These are phyloP conservation scores for Ochropleura leucogaster DNA, from an alignment of 2,888 invertebrate species.

Conservation along the genomic window DNA sequence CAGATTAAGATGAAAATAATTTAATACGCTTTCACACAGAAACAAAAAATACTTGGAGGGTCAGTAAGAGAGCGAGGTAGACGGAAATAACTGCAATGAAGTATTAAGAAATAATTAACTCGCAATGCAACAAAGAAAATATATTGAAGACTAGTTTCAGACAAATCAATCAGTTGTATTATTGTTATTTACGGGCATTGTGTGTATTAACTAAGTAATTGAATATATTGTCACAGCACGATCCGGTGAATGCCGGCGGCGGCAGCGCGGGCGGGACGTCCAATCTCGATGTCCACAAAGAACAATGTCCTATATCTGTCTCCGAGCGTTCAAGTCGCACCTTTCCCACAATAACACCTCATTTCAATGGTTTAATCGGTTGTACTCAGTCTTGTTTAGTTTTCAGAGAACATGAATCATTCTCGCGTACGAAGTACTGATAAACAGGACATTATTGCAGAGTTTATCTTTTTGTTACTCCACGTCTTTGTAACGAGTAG, in stretches of 20 bases:
- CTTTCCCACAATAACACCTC: conserved; percentile 17
- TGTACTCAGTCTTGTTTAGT: conserved; percentile 17
- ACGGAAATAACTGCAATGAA: neutral
- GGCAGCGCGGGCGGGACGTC: conserved; percentile 5
- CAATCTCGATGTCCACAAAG: conserved; percentile 26
- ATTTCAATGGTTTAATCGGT: conserved; percentile 19
- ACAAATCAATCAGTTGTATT: neutral
- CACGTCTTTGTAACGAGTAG: conserved; percentile 6
- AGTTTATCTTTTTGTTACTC: conserved; percentile 17
- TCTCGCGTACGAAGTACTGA: conserved; percentile 15
- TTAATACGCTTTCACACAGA: no score
- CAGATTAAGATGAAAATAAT: no score
- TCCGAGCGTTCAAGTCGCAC: conserved; percentile 28
- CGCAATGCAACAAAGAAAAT: neutral
- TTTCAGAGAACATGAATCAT: conserved; percentile 44
- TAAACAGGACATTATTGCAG: conserved; percentile 3
- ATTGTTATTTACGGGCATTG: neutral
- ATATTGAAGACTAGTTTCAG: neutral
- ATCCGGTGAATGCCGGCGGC: neutral
- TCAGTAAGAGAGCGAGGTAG: neutral
- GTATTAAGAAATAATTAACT: neutral
- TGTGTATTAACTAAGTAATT: neutral
- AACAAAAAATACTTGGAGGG: neutral
- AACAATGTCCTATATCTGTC: conserved; percentile 33
- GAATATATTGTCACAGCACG: conserved; percentile 21